phyloP scores from a whole-genome alignment of 2,113 vertebrate genomes.

The Genyomyrus donnyi region DNA sequence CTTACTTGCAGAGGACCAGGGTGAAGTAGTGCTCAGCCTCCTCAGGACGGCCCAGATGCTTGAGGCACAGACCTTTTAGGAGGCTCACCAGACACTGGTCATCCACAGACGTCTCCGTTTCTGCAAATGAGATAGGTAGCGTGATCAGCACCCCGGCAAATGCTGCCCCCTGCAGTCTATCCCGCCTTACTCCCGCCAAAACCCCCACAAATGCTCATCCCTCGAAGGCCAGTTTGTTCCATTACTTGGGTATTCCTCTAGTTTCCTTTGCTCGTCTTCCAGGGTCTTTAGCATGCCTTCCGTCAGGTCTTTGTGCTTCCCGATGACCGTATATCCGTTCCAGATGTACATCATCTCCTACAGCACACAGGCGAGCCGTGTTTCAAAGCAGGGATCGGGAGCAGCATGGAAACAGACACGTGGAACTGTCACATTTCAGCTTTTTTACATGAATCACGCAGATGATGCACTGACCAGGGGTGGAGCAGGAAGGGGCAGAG shows the following conservation, averaged over 20 bases:
- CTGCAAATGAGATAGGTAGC: slow-evolving; percentile 47
- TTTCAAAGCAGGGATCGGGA: neutral
- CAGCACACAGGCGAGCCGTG: slow-evolving; percentile 25
- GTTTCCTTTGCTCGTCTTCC: slow-evolving; percentile 68
- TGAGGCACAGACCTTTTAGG: slow-evolving; percentile 87
- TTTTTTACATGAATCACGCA: neutral
- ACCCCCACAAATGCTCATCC: neutral
- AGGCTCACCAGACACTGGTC: slow-evolving; percentile 86
- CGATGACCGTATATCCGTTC: slow-evolving; percentile 94
- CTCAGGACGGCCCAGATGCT: slow-evolving; percentile 75
- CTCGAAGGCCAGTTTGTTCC: neutral
- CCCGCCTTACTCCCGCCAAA: neutral
- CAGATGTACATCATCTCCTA: slow-evolving; percentile 99
- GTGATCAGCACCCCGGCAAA: neutral
- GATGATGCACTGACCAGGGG: slow-evolving; percentile 66
- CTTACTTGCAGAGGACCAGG: slow-evolving; percentile 81
- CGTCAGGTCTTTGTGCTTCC: slow-evolving; percentile 83
- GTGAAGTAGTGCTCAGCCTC: slow-evolving; percentile 89
- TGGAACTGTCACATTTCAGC: no score
- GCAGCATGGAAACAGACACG: neutral
- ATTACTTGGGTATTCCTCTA: slow-evolving; percentile 74
- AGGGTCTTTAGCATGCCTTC: slow-evolving; percentile 84
- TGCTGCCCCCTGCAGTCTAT: neutral
- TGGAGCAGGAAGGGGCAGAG: slow-evolving; percentile 72
- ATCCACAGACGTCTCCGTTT: slow-evolving; percentile 74